Evolutionary conservation across 2,113 vertebrate genomes (phyloP).

Genomic region (Dasyurus viverrinus): DNA sequence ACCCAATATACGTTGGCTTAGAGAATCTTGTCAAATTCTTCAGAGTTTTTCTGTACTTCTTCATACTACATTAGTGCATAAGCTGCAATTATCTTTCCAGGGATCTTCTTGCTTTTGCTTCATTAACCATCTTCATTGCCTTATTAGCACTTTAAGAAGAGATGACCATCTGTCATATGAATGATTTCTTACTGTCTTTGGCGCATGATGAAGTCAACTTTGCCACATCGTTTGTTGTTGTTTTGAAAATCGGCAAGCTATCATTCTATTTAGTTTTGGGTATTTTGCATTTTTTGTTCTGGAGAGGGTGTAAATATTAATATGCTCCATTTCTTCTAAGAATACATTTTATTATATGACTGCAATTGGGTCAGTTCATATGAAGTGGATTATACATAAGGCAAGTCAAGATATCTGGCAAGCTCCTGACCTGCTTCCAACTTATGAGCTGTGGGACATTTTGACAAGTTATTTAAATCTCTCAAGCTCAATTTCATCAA

Average conservation of each 20-base stretch:
- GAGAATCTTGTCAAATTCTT: neutral
- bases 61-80: neutral
- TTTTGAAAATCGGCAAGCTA: neutral
- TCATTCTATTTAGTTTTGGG: neutral
- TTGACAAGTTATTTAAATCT: neutral
- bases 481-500: neutral
- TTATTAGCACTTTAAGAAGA: neutral
- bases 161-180: neutral
- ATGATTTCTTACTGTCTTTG: neutral
- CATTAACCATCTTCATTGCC: neutral
- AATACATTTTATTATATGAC: neutral
- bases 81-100: neutral
- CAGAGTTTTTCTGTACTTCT: neutral
- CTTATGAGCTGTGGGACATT: neutral
- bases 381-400: neutral
- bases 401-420: neutral
- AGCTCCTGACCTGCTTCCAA: neutral
- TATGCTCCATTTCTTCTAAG: neutral
- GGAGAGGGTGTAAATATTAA: neutral
- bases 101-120: neutral
- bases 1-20: neutral
- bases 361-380: slow-evolving; percentile 10
- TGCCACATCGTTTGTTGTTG: neutral
- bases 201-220: neutral
- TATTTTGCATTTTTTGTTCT: neutral